Evolutionary conservation across 2,797 vertebrate genomes (phyloP).

Genomic region (Distichodus sexfasciatus): DNA sequence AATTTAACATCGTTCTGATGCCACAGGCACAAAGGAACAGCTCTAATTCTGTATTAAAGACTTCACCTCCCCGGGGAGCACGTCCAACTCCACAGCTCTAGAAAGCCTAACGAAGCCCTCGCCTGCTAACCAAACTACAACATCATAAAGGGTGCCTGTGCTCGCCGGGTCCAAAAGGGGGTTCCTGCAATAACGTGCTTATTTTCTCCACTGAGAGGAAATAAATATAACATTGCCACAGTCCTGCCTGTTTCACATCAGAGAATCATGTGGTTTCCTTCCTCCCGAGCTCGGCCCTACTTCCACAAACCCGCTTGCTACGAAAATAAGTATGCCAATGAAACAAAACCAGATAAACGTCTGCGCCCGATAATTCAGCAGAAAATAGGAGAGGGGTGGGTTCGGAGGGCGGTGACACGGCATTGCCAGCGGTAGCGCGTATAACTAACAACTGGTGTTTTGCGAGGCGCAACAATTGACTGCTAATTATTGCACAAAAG

Average conservation of each 20-base stretch:
- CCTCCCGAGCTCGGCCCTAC: not conserved
- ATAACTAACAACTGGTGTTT: conserved; percentile 5
- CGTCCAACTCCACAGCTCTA: conserved; percentile 19
- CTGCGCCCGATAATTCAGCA: not conserved
- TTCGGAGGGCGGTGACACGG: too few species aligned
- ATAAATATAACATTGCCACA: not conserved
- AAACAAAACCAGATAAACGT: not conserved
- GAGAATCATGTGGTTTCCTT: not conserved
- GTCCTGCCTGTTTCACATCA: not conserved
- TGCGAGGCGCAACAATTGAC: not conserved
- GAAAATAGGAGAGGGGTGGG: not conserved
- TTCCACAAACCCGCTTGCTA: not conserved
- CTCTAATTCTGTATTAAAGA: conserved; percentile 45
- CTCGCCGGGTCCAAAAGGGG: not conserved
- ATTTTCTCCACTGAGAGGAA: not conserved
- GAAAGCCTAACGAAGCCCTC: conserved; percentile 33
- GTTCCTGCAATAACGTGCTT: not conserved
- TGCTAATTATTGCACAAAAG: not conserved
- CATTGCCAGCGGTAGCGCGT: not conserved
- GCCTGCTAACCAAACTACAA: conserved; percentile 21
- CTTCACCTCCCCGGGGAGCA: conserved; percentile 19
- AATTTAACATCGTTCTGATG: conserved; percentile 51
- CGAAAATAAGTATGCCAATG: not conserved
- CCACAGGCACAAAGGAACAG: conserved; percentile 30
- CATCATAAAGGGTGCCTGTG: not conserved